A percentile compares a stretch with the other conserved stretches of the same genome.
phyloP scores from a whole-genome alignment of 2,888 invertebrate genomes.

The Hylaea fasciaria region DNA sequence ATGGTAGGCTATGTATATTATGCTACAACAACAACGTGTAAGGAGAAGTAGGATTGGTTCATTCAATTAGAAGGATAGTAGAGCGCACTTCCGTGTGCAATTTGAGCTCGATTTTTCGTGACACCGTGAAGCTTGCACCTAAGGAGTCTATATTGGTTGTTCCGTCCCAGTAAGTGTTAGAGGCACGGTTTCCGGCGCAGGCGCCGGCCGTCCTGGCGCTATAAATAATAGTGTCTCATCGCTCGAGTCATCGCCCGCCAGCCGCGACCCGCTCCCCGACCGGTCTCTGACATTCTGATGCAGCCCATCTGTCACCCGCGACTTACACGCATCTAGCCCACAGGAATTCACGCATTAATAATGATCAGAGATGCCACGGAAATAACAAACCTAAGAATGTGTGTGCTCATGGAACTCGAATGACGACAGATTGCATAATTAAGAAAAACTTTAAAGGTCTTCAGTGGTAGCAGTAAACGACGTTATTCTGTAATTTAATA shows the following conservation, averaged over 20 bases:
- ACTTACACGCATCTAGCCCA: conserved; percentile 29
- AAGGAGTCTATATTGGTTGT: conserved; percentile 55
- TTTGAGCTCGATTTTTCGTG: too few species aligned
- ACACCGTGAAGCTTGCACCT: not conserved
- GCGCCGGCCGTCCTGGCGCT: conserved; percentile 68
- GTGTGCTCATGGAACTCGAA: conserved; percentile 31
- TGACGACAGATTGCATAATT: conserved; percentile 35
- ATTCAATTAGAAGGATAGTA: too few species aligned
- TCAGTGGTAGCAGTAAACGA: conserved; percentile 17
- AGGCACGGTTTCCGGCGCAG: conserved; percentile 79
- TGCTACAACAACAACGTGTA: too few species aligned
- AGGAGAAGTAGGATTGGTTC: too few species aligned
- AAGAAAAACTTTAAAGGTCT: conserved; percentile 42
- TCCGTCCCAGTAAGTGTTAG: conserved; percentile 70
- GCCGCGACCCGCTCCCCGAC: conserved; percentile 59
- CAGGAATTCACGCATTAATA: conserved; percentile 37
- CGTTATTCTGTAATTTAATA: conserved; percentile 27
- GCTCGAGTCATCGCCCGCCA: conserved; percentile 79
- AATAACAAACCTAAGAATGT: conserved; percentile 28
- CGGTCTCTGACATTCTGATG: conserved; percentile 59
- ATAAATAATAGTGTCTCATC: conserved; percentile 83
- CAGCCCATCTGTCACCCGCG: conserved; percentile 68
- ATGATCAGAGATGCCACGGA: conserved; percentile 30
- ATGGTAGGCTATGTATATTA: too few species aligned
- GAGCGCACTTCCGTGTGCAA: too few species aligned